Base-by-base conservation (phyloP, 2,888 invertebrate genomes). In the Myathropa florea region DNA sequence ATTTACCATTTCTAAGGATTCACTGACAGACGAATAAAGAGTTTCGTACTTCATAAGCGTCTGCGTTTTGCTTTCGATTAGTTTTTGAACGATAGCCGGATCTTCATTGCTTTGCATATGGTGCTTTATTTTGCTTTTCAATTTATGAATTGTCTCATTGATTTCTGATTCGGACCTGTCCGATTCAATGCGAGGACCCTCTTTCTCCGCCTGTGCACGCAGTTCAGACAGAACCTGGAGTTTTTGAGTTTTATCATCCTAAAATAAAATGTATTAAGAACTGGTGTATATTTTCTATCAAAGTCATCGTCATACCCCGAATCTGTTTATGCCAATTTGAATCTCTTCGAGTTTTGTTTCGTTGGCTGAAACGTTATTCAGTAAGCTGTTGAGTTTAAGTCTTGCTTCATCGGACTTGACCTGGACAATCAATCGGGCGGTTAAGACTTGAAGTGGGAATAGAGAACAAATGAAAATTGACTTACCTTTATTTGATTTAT, bases 11-110 rank as follows among this genome's bases (percentile, higher is more conserved):
- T 92, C 90, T 4, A 94, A 90, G 91, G 93, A 90, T 89, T 92
- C 75, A 92, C 91, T 89, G 91, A 93, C 79, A 91, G 92, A 89
- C 91, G 93, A 91, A 91, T 93, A 90, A 33, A 91, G 88, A 0
- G 89, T 89, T 18, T 90, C 89, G 87, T 94, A 93, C 60, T 92
- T 92, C 21, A 92, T 90, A 2, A 93, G 90, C 0, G 93, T 91
- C 28, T 90, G 90, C 26, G 89, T 89, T 88, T 93, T 92, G 88
- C 94, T 93, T 23, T 94, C 93, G 59, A 93, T 89, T 7, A 94
- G 88, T 9, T 92, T 91, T 57, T 89, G 88, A n/a, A 92, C 72
- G 12, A 90, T 89, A 0, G 88, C 88, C 21, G 89, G 88, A 73
- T 90, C 89, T 28, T 91, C 89, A 53, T 90, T 89, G n/a, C 89